Evolutionary conservation across 2,888 invertebrate genomes (phyloP).

Genomic region (Shargacucullia verbasci): DNA sequence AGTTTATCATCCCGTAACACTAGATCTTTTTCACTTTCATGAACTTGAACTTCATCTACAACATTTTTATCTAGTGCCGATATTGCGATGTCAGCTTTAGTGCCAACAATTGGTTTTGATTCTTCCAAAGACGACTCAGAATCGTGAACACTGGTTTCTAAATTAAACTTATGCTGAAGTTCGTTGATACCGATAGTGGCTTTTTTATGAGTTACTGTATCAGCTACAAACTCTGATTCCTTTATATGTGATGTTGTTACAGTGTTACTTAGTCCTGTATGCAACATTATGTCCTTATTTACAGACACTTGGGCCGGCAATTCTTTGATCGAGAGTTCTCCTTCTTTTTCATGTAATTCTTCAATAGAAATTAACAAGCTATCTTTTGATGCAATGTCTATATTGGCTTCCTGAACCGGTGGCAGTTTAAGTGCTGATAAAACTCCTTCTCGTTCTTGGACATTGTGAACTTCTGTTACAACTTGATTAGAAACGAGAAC

Average conservation of each 20-base stretch:
- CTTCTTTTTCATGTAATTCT: constrained; percentile 91
- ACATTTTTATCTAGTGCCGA: constrained; percentile 89
- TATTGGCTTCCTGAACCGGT: constrained; percentile 89
- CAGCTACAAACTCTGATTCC: constrained; percentile 88
- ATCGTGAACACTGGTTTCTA: constrained; percentile 89
- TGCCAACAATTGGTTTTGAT: constrained; percentile 74
- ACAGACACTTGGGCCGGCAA: constrained; percentile 72
- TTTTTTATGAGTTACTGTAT: constrained; percentile 82
- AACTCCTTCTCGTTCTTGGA: constrained; percentile 92
- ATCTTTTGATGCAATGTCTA: constrained; percentile 90
- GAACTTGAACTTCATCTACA: constrained; percentile 88
- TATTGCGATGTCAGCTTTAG: constrained; percentile 84
- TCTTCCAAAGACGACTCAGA: constrained; percentile 87
- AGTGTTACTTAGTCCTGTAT: constrained; percentile 89
- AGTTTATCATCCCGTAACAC: constrained; percentile 84
- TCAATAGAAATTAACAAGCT: constrained; percentile 88
- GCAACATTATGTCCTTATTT: constrained; percentile 74
- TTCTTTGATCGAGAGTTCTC: constrained; percentile 78
- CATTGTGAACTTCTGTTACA: constrained; percentile 90
- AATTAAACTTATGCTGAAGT: constrained; percentile 89
- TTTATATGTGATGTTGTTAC: constrained; percentile 91
- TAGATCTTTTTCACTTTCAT: constrained; percentile 91
- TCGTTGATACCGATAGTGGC: constrained; percentile 90
- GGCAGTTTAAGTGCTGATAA: constrained; percentile 89
- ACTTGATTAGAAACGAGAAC: constrained; percentile 91